phyloP scores from a whole-genome alignment of 2,888 invertebrate species.

The Lagria hirta region DNA sequence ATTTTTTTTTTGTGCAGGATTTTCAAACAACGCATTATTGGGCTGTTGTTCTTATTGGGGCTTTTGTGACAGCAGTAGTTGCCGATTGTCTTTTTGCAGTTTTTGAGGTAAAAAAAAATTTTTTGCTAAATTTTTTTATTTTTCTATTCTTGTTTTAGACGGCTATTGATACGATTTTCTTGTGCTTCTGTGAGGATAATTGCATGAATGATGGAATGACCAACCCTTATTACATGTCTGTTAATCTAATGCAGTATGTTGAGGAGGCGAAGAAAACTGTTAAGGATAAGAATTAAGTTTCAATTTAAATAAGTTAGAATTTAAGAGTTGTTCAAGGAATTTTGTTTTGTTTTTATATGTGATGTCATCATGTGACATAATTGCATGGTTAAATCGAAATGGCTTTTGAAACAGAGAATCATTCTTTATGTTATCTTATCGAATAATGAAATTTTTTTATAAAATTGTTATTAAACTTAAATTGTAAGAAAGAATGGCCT shows the following conservation, averaged over 20 bases:
- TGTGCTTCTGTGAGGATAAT: constrained; percentile 23
- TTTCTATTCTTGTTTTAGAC: constrained; percentile 9
- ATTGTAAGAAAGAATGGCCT: too few relatives aligned
- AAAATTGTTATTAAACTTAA: too few relatives aligned
- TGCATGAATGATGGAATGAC: constrained; percentile 20
- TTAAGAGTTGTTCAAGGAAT: too few relatives aligned
- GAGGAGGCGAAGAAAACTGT: constrained; percentile 14
- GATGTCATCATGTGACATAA: too few relatives aligned
- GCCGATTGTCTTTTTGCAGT: constrained; percentile 24
- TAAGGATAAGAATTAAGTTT: constrained; percentile 4
- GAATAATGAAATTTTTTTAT: too few relatives aligned
- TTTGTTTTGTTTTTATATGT: too few relatives aligned
- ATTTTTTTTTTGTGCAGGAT: too few relatives aligned
- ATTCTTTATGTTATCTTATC: too few relatives aligned
- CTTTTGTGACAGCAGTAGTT: constrained; percentile 16
- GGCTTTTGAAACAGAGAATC: too few relatives aligned
- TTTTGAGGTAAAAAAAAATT: constrained; percentile 20
- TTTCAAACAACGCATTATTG: too few relatives aligned
- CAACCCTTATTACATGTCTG: constrained; percentile 21
- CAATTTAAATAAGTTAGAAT: too few relatives aligned
- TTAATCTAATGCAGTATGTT: constrained; percentile 22
- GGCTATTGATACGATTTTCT: constrained; percentile 19
- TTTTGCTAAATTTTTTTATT: neutral
- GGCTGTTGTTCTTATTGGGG: constrained; percentile 19
- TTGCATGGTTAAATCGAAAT: too few relatives aligned